phyloP scores from a whole-genome alignment of 1,140 invertebrate species.

The Leucophenga varia region DNA sequence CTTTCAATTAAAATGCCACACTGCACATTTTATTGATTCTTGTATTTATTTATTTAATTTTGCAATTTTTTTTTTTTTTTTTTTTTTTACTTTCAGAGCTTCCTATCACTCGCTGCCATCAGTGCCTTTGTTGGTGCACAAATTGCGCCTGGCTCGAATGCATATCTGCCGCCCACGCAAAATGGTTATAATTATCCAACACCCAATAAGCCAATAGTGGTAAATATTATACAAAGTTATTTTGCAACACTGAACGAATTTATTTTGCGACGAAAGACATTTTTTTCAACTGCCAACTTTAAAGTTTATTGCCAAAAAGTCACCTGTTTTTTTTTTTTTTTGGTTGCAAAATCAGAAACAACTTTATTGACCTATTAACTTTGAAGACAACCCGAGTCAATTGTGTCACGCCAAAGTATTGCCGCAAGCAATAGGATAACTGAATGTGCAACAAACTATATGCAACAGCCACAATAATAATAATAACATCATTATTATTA shows the following conservation, averaged over 20 bases:
- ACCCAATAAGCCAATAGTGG: constrained; percentile 45
- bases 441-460: too few species aligned
- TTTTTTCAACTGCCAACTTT: too few species aligned
- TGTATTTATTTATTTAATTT: constrained; percentile 6
- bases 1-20: constrained; percentile 1
- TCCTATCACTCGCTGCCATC: constrained; percentile 47
- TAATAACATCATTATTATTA: too few species aligned
- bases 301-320: too few species aligned
- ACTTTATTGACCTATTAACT: too few species aligned
- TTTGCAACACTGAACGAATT: not conserved
- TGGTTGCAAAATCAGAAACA: too few species aligned
- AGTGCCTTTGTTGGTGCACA: constrained; percentile 43
- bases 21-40: constrained; percentile 12
- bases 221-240: constrained; percentile 3
- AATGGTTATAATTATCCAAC: constrained; percentile 56
- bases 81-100: constrained; percentile 35
- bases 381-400: too few species aligned
- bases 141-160: constrained; percentile 60
- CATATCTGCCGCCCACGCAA: constrained; percentile 62
- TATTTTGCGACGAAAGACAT: too few species aligned
- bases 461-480: too few species aligned
- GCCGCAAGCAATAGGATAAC: too few species aligned
- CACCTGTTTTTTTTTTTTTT: too few species aligned
- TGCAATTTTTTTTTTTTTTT: constrained; percentile 13
- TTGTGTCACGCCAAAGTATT: too few species aligned